Evolutionary conservation across 2,113 vertebrate genomes (phyloP).

Genomic region (Chelonoidis abingdonii): DNA sequence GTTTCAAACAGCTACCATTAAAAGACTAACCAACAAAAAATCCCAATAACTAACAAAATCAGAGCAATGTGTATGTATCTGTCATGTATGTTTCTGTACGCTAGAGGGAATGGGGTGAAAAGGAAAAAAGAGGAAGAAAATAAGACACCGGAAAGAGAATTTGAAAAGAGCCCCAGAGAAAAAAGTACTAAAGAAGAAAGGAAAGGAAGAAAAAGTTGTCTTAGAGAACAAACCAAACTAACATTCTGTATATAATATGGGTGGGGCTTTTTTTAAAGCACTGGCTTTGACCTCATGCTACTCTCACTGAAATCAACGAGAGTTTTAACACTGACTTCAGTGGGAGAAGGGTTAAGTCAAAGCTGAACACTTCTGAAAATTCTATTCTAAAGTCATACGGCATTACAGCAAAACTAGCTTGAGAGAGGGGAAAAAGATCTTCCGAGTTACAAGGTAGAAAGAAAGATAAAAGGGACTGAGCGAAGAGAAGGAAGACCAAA

Average conservation of each 20-base stretch:
- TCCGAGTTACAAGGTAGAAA: constrained; percentile 35
- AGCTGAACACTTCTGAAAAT: background rate
- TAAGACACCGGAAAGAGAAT: constrained; percentile 8
- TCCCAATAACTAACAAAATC: background rate
- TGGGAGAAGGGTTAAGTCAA: background rate
- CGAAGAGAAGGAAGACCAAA: constrained; percentile 59
- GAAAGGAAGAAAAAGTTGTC: background rate
- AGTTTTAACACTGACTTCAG: constrained; percentile 32
- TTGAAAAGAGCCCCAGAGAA: background rate
- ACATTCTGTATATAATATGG: constrained; percentile 7
- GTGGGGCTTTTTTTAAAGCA: background rate
- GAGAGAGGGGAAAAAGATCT: constrained; percentile 17
- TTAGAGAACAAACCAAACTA: constrained; percentile 5
- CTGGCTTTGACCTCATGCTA: constrained; percentile 4
- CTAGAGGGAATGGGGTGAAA: constrained; percentile 35
- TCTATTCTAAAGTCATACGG: background rate
- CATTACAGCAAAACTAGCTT: constrained; percentile 56
- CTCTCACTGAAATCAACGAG: constrained; percentile 1
- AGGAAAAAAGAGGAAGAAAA: constrained; percentile 23
- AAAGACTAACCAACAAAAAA: constrained; percentile 26
- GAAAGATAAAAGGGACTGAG: constrained; percentile 44
- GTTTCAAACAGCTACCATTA: constrained; percentile 35
- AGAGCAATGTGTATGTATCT: background rate
- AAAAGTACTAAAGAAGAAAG: background rate
- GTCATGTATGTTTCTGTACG: constrained; percentile 15